Conservation (phyloP, 2,797 vertebrate genomes). For the Taenioides sp. region DNA sequence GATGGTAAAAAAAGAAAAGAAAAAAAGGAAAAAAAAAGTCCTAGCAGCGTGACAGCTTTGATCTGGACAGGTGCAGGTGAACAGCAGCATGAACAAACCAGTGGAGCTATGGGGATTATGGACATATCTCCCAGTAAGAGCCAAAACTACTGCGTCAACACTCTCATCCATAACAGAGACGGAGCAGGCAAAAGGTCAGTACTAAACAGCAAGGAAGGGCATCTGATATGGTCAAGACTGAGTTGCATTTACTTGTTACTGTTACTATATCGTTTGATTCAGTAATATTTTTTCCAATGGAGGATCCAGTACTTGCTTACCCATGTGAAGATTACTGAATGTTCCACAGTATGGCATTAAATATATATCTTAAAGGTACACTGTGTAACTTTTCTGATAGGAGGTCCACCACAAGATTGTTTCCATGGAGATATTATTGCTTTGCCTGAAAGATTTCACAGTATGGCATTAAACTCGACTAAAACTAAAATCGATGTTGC, state of each 20-base stretch:
- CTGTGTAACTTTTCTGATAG: too few relatives aligned
- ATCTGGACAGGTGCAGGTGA: slow-evolving; percentile 58
- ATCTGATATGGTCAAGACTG: background rate
- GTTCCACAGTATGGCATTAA: too few relatives aligned
- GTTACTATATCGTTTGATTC: background rate
- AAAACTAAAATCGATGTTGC: too few relatives aligned
- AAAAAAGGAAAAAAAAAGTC: slow-evolving; percentile 14
- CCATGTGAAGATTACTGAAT: too few relatives aligned
- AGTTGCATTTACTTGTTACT: background rate
- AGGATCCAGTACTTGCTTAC: too few relatives aligned
- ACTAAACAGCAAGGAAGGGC: slow-evolving; percentile 25
- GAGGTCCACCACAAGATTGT: too few relatives aligned
- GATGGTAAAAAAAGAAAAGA: slow-evolving; percentile 17
- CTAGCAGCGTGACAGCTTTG: slow-evolving; percentile 68
- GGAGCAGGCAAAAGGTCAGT: slow-evolving; percentile 47
- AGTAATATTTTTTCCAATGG: too few relatives aligned
- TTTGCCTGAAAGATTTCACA: too few relatives aligned
- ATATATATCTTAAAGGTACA: too few relatives aligned
- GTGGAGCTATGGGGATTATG: slow-evolving; percentile 69
- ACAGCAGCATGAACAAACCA: slow-evolving; percentile 57
- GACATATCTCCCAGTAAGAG: slow-evolving; percentile 62
- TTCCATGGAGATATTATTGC: too few relatives aligned
- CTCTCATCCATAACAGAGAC: slow-evolving; percentile 55
- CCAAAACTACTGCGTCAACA: slow-evolving; percentile 68
- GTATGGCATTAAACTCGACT: too few relatives aligned